Evolutionary conservation across 1,140 invertebrate genomes (phyloP).

Genomic region (Drosophila albomicans): DNA sequence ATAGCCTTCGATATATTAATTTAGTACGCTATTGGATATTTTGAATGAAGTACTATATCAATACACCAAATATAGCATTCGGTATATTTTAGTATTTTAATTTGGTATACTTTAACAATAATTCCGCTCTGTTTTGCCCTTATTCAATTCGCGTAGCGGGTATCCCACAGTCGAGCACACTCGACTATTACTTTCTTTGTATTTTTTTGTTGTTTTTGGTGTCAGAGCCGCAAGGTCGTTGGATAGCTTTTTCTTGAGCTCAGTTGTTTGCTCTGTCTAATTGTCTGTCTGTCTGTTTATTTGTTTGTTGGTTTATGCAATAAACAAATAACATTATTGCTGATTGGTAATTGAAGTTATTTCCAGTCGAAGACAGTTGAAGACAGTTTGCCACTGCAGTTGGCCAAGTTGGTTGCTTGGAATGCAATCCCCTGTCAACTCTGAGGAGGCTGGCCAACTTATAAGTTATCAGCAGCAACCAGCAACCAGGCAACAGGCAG

Average conservation of each 20-base stretch:
- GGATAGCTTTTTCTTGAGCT: slow-evolving; percentile 41
- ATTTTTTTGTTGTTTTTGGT: slow-evolving; percentile 5
- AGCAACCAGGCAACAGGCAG: neutral
- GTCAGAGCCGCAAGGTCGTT: slow-evolving; percentile 67
- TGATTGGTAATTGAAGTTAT: slow-evolving; percentile 61
- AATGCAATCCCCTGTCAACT: slow-evolving; percentile 35
- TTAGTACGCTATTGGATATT: no score
- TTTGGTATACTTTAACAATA: neutral
- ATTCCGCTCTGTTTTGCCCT: no score
- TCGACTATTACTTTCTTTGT: no score
- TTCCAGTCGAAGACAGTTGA: neutral
- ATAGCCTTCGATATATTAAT: no score
- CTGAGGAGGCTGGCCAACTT: slow-evolving; percentile 17
- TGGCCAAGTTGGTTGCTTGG: neutral
- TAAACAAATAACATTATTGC: slow-evolving; percentile 53
- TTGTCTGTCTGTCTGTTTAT: slow-evolving; percentile 25
- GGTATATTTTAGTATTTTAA: neutral
- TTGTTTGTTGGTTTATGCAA: slow-evolving; percentile 71
- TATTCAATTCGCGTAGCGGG: no score
- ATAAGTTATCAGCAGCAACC: slow-evolving; percentile 1
- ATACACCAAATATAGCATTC: no score
- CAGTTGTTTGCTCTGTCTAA: slow-evolving; percentile 10
- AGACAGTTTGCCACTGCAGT: slow-evolving; percentile 51
- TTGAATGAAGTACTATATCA: no score
- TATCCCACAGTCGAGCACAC: no score